phyloP scores from a whole-genome alignment of 2,113 vertebrate species.

The Xyrauchen texanus region DNA sequence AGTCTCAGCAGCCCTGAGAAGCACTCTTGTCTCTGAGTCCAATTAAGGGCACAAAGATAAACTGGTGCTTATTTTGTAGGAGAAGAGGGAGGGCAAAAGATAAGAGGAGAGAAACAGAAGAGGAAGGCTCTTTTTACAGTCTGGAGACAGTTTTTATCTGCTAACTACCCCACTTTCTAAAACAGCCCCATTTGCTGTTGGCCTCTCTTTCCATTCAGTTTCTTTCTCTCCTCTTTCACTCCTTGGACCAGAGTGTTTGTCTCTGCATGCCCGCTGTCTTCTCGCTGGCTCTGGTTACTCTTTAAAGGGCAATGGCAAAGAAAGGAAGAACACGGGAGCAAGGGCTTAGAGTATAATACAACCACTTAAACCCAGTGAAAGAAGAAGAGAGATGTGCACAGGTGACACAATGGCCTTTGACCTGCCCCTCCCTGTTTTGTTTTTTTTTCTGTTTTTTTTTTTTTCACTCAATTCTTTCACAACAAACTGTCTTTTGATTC shows the following conservation, averaged over 20 bases:
- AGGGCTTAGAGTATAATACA: conserved; percentile 54
- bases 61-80: conserved; percentile 46
- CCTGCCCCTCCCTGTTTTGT: conserved; percentile 4
- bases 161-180: conserved; percentile 67
- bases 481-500: neutral
- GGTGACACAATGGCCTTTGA: conserved; percentile 40
- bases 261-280: conserved; percentile 56
- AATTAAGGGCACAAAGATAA: conserved; percentile 69
- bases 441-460: too few relatives aligned
- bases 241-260: conserved; percentile 51
- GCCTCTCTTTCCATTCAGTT: conserved; percentile 37
- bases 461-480: neutral
- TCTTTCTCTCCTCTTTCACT: conserved; percentile 34
- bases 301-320: conserved; percentile 49
- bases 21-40: conserved; percentile 57
- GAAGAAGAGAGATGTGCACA: conserved; percentile 37
- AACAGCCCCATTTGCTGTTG: conserved; percentile 52
- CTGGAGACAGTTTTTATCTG: conserved; percentile 71
- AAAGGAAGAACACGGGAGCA: conserved; percentile 43
- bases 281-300: conserved; percentile 64
- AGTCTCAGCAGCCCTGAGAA: conserved; percentile 54
- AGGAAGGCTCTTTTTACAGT: conserved; percentile 68
- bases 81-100: conserved; percentile 37
- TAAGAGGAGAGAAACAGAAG: conserved; percentile 48
- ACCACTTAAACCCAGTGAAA: conserved; percentile 55